Evolutionary conservation across 2,888 invertebrate species (phyloP).

Genomic region (Noctua janthina): DNA sequence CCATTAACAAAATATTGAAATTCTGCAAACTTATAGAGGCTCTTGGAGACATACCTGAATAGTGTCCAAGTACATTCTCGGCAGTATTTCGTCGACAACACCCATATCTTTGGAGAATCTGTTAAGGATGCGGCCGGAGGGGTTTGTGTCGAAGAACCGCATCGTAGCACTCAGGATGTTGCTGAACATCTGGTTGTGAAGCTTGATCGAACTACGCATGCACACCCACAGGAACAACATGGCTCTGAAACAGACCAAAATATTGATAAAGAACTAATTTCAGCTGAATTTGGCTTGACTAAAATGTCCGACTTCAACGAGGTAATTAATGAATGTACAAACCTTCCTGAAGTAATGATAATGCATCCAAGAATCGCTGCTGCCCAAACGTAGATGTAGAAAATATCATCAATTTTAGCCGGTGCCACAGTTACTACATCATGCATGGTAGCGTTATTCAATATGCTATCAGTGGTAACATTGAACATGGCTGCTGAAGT

Average conservation of each 20-base stretch:
- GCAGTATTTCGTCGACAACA: conserved; percentile 93
- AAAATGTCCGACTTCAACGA: not conserved
- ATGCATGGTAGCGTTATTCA: conserved; percentile 20
- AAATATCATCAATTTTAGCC: conserved; percentile 73
- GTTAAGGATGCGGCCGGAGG: conserved; percentile 95
- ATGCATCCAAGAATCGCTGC: conserved; percentile 90
- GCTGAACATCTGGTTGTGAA: conserved; percentile 95
- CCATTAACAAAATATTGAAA: not conserved
- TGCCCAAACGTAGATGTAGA: conserved; percentile 90
- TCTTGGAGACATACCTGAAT: conserved; percentile 86
- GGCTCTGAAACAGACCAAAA: conserved; percentile 87
- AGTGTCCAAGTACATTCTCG: conserved; percentile 92
- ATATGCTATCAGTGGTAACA: conserved; percentile 7
- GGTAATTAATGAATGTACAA: conserved; percentile 36
- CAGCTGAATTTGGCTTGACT: not conserved
- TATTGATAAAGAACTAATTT: not conserved
- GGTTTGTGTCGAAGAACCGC: conserved; percentile 95
- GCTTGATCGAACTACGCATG: conserved; percentile 93
- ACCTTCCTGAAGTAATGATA: conserved; percentile 90
- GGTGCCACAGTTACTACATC: conserved; percentile 57
- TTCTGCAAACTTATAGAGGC: not conserved
- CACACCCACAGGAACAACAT: conserved; percentile 93
- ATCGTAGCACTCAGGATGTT: conserved; percentile 94
- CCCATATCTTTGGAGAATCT: conserved; percentile 96
- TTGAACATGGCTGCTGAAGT: conserved; percentile 15